Percentiles rank a stretch among this genome's conserved stretches.
Evolutionary conservation across 2,797 vertebrate species (phyloP).

Genomic region (Tarsius wallacei): DNA sequence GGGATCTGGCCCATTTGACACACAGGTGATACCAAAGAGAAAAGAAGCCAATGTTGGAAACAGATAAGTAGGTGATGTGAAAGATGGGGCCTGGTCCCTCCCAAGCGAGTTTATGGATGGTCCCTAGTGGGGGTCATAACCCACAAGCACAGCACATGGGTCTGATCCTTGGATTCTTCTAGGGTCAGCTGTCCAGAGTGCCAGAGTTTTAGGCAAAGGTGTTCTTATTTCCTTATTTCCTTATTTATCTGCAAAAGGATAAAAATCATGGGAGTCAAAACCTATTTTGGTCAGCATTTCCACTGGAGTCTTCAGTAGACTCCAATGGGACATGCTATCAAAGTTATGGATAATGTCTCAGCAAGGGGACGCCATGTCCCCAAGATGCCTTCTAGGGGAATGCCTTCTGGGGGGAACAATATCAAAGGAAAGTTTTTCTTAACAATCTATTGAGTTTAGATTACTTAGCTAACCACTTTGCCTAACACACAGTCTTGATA

Average conservation of each 20-base stretch:
- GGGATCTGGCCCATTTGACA: accelerated
- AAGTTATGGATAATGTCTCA: not conserved
- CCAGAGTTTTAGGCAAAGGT: not conserved
- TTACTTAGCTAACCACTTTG: not conserved
- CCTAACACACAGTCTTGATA: not conserved
- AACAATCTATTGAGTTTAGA: not conserved
- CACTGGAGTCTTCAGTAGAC: not conserved
- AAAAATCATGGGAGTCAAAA: not conserved
- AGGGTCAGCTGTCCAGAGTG: not conserved
- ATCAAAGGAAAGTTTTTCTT: not conserved
- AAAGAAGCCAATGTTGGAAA: not conserved
- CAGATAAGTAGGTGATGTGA: accelerated
- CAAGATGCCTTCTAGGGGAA: not conserved
- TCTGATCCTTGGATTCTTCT: not conserved
- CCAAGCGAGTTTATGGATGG: accelerated
- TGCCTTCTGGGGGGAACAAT: no score
- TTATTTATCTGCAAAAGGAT: not conserved
- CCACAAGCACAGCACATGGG: not conserved
- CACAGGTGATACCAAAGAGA: not conserved
- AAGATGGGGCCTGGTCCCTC: not conserved
- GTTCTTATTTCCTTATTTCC: not conserved
- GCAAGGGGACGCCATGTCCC: not conserved
- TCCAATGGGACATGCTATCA: not conserved
- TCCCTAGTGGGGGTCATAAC: accelerated
- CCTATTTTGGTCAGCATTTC: not conserved